Evolutionary conservation across 2,888 invertebrate genomes (phyloP).

Genomic region (Drosophila sordidula): DNA sequence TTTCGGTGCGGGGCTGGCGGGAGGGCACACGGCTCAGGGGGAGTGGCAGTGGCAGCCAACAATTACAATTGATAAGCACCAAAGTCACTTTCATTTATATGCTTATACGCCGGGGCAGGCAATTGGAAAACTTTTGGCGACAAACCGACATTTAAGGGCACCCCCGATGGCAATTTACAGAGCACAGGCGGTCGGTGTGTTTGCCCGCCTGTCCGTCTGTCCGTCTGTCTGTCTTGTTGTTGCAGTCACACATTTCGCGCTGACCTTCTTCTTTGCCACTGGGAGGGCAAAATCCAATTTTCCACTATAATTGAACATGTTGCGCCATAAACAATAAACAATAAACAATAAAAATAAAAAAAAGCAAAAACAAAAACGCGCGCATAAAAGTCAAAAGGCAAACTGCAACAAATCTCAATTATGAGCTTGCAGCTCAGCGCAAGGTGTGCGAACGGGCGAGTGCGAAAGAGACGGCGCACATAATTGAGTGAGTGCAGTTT

Average conservation of each 20-base stretch:
- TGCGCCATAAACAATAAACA: slow-evolving; percentile 75
- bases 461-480: slow-evolving; percentile 1
- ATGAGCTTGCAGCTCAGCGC: slow-evolving; percentile 54
- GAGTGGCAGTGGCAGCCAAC: slow-evolving; percentile 40
- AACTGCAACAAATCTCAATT: slow-evolving; percentile 78
- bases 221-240: neutral
- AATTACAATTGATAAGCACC: slow-evolving; percentile 79
- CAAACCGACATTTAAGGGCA: slow-evolving; percentile 35
- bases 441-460: slow-evolving; percentile 36
- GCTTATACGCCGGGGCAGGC: slow-evolving; percentile 42
- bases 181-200: neutral
- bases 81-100: slow-evolving; percentile 75
- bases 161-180: slow-evolving; percentile 5
- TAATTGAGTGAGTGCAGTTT: slow-evolving; percentile 16
- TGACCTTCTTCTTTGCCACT: slow-evolving; percentile 31
- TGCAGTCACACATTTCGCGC: slow-evolving; percentile 9
- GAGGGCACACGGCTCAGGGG: neutral
- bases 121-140: slow-evolving; percentile 67
- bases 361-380: too few relatives aligned
- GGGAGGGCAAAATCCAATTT: slow-evolving; percentile 65
- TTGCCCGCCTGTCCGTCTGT: neutral
- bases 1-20: slow-evolving; percentile 11
- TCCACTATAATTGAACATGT: slow-evolving; percentile 76
- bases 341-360: slow-evolving; percentile 53
- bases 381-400: slow-evolving; percentile 70